Conservation (phyloP, 2,113 vertebrate genomes). For the Corythornis cristatus region DNA sequence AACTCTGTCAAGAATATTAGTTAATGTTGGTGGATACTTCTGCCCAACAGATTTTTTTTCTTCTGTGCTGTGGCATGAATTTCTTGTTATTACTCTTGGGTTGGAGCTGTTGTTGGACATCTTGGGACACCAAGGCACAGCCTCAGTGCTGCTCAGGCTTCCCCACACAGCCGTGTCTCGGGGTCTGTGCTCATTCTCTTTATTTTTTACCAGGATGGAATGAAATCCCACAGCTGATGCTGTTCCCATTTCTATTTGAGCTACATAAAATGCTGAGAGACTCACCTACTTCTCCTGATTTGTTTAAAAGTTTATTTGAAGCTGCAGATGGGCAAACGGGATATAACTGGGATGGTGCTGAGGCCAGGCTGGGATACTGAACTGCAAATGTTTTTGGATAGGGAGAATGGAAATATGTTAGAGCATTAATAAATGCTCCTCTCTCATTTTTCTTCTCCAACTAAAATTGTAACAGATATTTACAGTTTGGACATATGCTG, state of each 20-base stretch:
- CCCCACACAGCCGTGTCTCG: background rate
- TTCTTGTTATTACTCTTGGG: background rate
- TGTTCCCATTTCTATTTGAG: background rate
- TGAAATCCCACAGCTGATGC: background rate
- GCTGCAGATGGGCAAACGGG: background rate
- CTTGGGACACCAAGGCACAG: background rate
- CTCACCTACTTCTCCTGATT: background rate
- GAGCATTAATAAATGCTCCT: background rate
- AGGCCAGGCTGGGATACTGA: background rate
- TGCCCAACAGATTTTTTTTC: background rate
- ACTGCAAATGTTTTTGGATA: background rate
- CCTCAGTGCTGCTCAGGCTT: background rate
- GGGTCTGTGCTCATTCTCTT: background rate
- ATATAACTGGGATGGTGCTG: background rate
- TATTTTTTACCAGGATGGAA: background rate
- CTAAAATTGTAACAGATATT: background rate
- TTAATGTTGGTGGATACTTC: background rate
- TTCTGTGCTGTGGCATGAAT: background rate
- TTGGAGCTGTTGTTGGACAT: background rate
- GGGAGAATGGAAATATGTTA: background rate
- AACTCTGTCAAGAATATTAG: background rate
- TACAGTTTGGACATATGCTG: background rate
- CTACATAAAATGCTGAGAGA: background rate
- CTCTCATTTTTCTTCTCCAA: constrained; percentile 11
- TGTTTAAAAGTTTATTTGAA: background rate